These are phyloP conservation scores for Sigmodon hispidus DNA, from an alignment of 2,113 vertebrate species.

Conservation along the genomic window DNA sequence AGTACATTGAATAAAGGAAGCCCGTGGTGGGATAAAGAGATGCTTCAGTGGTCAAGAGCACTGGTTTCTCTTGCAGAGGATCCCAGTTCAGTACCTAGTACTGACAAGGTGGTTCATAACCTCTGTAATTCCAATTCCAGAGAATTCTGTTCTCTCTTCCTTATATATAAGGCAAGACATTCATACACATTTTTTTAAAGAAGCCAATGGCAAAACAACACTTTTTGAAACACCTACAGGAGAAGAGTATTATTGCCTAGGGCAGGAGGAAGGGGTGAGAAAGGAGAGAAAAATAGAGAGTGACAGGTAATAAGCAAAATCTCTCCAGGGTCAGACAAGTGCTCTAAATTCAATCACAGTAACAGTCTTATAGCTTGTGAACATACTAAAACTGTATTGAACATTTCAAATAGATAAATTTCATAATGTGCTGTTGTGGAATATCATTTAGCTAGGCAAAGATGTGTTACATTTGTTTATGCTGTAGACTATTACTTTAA, in stretches of 20 bases:
- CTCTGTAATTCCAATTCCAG: not conserved
- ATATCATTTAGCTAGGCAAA: not conserved
- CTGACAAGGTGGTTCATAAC: not conserved
- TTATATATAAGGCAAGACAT: not conserved
- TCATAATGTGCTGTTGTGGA: not conserved
- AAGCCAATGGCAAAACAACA: not conserved
- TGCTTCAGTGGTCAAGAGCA: not conserved
- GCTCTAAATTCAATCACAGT: not conserved
- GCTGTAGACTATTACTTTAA: too few species aligned
- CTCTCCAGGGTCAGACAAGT: not conserved
- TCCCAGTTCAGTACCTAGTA: not conserved
- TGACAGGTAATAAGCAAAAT: not conserved
- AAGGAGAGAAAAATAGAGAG: not conserved
- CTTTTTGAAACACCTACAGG: not conserved
- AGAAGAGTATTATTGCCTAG: not conserved
- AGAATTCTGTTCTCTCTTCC: not conserved
- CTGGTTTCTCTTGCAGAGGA: not conserved
- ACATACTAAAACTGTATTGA: not conserved
- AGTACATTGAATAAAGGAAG: not conserved
- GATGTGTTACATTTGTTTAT: not conserved
- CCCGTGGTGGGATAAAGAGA: not conserved
- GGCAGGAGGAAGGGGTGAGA: too few species aligned
- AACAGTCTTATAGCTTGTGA: not conserved
- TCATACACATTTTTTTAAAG: not conserved
- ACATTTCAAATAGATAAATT: constrained; percentile 19